Percentiles rank a stretch among this genome's conserved stretches.
Conservation (phyloP, 37 sponge, comb jelly and placozoan species). For the Haliclona indistincta region DNA sequence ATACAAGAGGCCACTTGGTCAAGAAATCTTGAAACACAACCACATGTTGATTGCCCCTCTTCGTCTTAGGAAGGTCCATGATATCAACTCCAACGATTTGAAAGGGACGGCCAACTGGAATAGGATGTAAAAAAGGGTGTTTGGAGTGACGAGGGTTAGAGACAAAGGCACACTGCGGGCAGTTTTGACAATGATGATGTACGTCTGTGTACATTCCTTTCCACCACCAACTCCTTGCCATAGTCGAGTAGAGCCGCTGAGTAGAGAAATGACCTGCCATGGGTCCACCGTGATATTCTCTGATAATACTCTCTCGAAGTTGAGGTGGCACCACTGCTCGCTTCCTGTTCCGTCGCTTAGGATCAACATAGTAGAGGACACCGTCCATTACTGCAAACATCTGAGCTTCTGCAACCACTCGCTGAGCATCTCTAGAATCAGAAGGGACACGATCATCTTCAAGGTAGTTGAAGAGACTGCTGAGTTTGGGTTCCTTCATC, state of each 20-base stretch:
- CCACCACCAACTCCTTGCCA: conserved; percentile 57
- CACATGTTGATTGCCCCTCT: conserved; percentile 36
- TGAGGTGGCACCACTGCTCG: conserved; percentile 10
- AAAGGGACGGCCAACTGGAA: conserved; percentile 31
- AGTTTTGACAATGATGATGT: conserved; percentile 2
- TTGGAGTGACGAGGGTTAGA: conserved; percentile 7
- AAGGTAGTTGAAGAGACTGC: neutral
- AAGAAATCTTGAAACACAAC: conserved; percentile 52
- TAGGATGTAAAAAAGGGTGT: conserved; percentile 22
- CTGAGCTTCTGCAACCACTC: neutral
- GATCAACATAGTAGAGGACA: neutral
- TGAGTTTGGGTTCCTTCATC: conserved; percentile 3
- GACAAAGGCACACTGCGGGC: conserved; percentile 53
- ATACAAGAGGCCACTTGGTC: conserved; percentile 38
- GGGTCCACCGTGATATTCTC: neutral
- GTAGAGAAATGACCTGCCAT: conserved; percentile 23
- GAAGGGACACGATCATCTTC: neutral
- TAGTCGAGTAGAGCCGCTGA: conserved; percentile 16
- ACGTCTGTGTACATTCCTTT: conserved; percentile 30
- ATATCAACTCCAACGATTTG: conserved; percentile 55
- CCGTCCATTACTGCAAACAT: neutral
- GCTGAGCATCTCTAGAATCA: neutral
- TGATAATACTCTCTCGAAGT: neutral
- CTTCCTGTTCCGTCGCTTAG: neutral
- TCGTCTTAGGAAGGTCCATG: conserved; percentile 28